Percentiles rank a stretch among this genome's conserved stretches.
Evolutionary conservation across 2,888 invertebrate species (phyloP).

Genomic region (Cartodere bifasciata): DNA sequence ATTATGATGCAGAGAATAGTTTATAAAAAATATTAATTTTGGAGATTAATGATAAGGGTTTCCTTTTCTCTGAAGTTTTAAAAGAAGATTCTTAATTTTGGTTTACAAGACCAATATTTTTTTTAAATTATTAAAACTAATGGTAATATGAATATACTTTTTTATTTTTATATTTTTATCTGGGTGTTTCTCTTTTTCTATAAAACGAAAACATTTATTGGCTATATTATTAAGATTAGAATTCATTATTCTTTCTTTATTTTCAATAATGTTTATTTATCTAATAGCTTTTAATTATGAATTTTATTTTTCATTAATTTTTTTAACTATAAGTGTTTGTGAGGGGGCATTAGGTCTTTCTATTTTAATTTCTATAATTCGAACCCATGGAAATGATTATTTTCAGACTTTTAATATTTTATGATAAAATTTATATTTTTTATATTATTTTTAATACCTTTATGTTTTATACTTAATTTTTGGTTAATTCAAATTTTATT

Average conservation of each 20-base stretch:
- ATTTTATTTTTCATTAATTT: slow-evolving; percentile 45
- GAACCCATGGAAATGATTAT: slow-evolving; percentile 50
- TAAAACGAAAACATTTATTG: slow-evolving; percentile 46
- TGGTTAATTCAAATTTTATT: slow-evolving; percentile 41
- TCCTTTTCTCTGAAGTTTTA: slow-evolving; percentile 48
- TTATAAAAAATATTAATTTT: slow-evolving; percentile 57
- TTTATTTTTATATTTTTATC: slow-evolving; percentile 39
- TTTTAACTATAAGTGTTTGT: slow-evolving; percentile 51
- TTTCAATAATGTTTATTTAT: slow-evolving; percentile 39
- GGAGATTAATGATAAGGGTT: slow-evolving; percentile 48
- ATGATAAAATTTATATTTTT: slow-evolving; percentile 44
- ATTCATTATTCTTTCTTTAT: slow-evolving; percentile 45
- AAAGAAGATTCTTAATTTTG: slow-evolving; percentile 45
- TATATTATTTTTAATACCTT: slow-evolving; percentile 39
- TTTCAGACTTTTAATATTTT: slow-evolving; percentile 45
- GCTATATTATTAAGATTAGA: slow-evolving; percentile 47
- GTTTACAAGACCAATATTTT: slow-evolving; percentile 59
- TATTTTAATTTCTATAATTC: slow-evolving; percentile 48
- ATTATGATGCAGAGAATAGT: slow-evolving; percentile 43
- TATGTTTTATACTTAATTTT: slow-evolving; percentile 41
- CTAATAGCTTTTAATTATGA: slow-evolving; percentile 37
- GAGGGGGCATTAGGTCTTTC: slow-evolving; percentile 50
- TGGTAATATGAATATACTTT: slow-evolving; percentile 35
- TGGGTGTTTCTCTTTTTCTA: slow-evolving; percentile 41
- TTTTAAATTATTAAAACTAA: slow-evolving; percentile 33